Conservation (phyloP, 2,888 invertebrate genomes). For the Harpagoxenus sublaevis region DNA sequence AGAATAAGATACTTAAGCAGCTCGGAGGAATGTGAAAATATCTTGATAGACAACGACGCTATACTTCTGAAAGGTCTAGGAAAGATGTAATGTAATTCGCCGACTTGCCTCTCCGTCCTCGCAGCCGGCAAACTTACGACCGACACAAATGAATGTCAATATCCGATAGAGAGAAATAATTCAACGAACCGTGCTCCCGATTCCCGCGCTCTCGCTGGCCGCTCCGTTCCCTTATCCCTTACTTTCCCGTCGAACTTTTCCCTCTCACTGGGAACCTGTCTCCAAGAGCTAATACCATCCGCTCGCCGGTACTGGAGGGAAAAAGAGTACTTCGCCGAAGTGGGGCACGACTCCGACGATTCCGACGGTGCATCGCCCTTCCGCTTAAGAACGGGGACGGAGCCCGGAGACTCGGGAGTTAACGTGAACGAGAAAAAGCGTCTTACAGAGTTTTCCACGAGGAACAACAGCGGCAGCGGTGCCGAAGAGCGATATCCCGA, state of each 20-base stretch:
- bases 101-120: constrained; percentile 60
- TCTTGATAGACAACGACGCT: constrained; percentile 28
- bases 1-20: background rate
- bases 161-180: constrained; percentile 69
- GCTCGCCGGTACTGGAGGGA: constrained; percentile 51
- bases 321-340: constrained; percentile 36
- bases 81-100: constrained; percentile 66
- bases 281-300: constrained; percentile 69
- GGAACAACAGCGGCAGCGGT: constrained; percentile 17
- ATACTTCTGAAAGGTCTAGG: background rate
- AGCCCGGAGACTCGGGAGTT: background rate
- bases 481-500: constrained; percentile 30
- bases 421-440: constrained; percentile 60
- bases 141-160: constrained; percentile 65
- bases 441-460: constrained; percentile 51
- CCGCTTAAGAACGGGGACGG: constrained; percentile 51
- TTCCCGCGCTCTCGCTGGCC: constrained; percentile 18
- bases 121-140: constrained; percentile 56
- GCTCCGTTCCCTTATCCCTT: constrained; percentile 46
- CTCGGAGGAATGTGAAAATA: constrained; percentile 15
- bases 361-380: constrained; percentile 33
- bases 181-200: constrained; percentile 63
- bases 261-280: constrained; percentile 61
- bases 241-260: constrained; percentile 62
- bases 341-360: constrained; percentile 41